A percentile compares a stretch with the other conserved stretches of the same genome.
These are phyloP conservation scores for Crocallis elinguaria DNA, from an alignment of 2,888 invertebrate species.

Conservation along the genomic window DNA sequence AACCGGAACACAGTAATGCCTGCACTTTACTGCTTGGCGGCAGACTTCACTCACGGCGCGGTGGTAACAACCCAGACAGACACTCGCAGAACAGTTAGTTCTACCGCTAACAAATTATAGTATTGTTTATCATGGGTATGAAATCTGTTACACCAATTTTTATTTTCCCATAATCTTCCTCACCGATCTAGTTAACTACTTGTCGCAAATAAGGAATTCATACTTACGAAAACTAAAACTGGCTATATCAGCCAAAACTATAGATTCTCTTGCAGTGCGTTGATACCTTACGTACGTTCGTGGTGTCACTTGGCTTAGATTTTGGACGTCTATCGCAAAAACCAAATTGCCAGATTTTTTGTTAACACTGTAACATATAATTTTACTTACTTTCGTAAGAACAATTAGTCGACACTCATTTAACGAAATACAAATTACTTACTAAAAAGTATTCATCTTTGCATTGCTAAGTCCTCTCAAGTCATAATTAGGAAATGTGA, in stretches of 20 bases:
- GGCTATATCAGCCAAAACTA: constrained; percentile 15
- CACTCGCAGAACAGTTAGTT: too few relatives aligned
- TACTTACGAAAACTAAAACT: constrained; percentile 18
- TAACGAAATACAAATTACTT: constrained; percentile 9
- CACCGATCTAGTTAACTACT: too few relatives aligned
- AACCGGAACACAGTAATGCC: too few relatives aligned
- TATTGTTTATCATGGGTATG: too few relatives aligned
- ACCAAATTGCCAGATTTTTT: constrained; percentile 26
- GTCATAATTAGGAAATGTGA: background rate
- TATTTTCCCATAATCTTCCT: too few relatives aligned
- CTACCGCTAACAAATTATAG: too few relatives aligned
- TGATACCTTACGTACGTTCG: constrained; percentile 15
- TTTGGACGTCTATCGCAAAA: constrained; percentile 18
- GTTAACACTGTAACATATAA: constrained; percentile 21
- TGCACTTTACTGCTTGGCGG: too few relatives aligned
- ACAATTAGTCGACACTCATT: too few relatives aligned
- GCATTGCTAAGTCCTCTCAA: constrained; percentile 13
- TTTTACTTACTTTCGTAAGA: background rate
- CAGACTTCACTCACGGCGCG: too few relatives aligned
- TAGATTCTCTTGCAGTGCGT: constrained; percentile 24
- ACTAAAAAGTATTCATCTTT: constrained; percentile 24
- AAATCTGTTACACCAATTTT: too few relatives aligned
- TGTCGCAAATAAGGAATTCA: too few relatives aligned
- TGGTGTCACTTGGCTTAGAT: constrained; percentile 1
- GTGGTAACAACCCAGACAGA: too few relatives aligned